Percentiles rank a stretch among this genome's conserved stretches.
Conservation (phyloP, 2,888 invertebrate genomes). For the Drosophila anceps region DNA sequence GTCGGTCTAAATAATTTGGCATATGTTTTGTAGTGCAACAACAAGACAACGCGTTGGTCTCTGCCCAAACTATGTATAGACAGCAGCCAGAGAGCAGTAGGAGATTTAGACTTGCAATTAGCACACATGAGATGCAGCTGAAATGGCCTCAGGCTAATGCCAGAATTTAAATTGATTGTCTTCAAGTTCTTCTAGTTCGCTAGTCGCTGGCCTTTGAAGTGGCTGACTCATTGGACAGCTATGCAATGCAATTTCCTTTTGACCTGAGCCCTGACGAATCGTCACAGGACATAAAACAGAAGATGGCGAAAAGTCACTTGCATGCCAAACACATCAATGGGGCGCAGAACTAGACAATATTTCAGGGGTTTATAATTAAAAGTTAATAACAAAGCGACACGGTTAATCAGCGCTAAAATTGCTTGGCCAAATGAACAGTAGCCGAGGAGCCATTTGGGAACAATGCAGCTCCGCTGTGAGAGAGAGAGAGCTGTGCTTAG, state of each 20-base stretch:
- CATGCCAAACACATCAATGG: conserved; percentile 58
- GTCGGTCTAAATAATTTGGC: conserved; percentile 40
- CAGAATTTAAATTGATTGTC: not conserved
- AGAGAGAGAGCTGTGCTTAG: conserved; percentile 3
- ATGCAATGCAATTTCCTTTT: conserved; percentile 65
- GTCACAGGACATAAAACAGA: conserved; percentile 61
- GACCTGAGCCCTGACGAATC: conserved; percentile 46
- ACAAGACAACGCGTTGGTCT: conserved; percentile 40
- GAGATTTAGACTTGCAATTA: not conserved
- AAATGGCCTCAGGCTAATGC: not conserved
- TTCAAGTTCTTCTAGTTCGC: not conserved
- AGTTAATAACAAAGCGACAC: conserved; percentile 77
- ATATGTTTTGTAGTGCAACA: conserved; percentile 35
- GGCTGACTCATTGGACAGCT: conserved; percentile 53
- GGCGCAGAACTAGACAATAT: conserved; percentile 57
- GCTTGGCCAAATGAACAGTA: conserved; percentile 54
- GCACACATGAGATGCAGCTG: conserved; percentile 1
- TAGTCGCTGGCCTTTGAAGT: conserved; percentile 22
- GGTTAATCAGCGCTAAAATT: conserved; percentile 75
- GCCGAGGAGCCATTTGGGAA: conserved; percentile 28
- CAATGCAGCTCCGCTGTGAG: conserved; percentile 44
- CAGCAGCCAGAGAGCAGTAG: not conserved
- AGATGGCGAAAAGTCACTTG: conserved; percentile 4
- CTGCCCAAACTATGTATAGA: not conserved
- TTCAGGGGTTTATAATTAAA: conserved; percentile 64